Percentiles rank a stretch among this genome's conserved stretches.
Conservation (phyloP, 2,888 invertebrate genomes). For the Lottia gigantea region DNA sequence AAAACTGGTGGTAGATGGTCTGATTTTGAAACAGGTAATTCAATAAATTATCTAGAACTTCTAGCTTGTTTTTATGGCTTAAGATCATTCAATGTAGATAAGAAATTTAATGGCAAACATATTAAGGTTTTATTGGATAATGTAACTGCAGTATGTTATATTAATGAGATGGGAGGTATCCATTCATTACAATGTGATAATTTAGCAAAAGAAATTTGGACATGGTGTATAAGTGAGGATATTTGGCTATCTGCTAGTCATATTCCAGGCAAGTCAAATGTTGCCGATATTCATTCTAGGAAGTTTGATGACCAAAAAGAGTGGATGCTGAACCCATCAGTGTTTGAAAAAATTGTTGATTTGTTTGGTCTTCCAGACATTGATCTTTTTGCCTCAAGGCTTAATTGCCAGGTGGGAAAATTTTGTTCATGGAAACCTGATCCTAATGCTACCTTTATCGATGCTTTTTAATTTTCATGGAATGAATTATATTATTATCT, state of each 20-base stretch:
- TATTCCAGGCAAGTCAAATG: not conserved
- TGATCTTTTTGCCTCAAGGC: not conserved
- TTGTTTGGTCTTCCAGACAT: not conserved
- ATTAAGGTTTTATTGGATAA: constrained; percentile 5
- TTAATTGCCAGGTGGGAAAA: no score
- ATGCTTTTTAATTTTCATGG: no score
- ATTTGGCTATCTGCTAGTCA: constrained; percentile 5
- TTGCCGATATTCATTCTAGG: constrained; percentile 1
- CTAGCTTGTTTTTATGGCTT: constrained; percentile 4
- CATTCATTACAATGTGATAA: constrained; percentile 1
- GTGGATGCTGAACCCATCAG: no score
- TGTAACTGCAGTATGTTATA: constrained; percentile 1
- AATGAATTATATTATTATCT: not conserved
- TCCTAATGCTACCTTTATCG: no score
- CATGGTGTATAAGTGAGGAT: not conserved
- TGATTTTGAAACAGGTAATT: not conserved
- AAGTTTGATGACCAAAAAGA: not conserved
- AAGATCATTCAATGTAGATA: constrained; percentile 2
- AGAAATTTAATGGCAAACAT: constrained; percentile 7
- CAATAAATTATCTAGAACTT: constrained; percentile 7
- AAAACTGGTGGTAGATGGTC: constrained; percentile 4
- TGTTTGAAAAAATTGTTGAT: no score
- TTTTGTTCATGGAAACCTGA: no score
- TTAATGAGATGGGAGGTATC: constrained; percentile 18
- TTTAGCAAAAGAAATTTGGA: not conserved